Percentiles rank a stretch among this genome's conserved stretches.
Conservation (phyloP, 2,888 invertebrate genomes). For the Microplitis manilae region DNA sequence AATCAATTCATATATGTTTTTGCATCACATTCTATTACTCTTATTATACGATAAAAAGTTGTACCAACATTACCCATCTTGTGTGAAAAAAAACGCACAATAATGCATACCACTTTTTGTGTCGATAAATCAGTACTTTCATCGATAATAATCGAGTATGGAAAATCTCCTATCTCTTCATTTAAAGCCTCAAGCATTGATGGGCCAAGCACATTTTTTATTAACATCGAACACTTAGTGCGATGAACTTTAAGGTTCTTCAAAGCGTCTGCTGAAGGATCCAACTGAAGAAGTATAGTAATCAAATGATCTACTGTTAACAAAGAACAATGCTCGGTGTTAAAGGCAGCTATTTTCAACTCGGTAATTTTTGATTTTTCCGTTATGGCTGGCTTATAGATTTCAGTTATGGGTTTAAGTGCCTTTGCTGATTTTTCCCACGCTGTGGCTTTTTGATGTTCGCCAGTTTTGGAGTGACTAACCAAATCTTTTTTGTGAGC, state of each 20-base stretch:
- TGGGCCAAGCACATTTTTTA: conserved; percentile 60
- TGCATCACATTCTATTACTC: conserved; percentile 45
- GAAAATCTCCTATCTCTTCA: conserved; percentile 56
- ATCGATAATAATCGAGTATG: conserved; percentile 59
- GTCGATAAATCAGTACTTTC: conserved; percentile 55
- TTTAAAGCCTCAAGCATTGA: conserved; percentile 56
- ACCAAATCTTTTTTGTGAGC: conserved; percentile 57
- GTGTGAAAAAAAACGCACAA: conserved; percentile 46
- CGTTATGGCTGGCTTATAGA: conserved; percentile 32
- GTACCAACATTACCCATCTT: conserved; percentile 42
- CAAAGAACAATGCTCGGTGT: conserved; percentile 53
- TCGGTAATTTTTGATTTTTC: conserved; percentile 49
- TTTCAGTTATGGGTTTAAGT: conserved; percentile 30
- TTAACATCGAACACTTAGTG: conserved; percentile 57
- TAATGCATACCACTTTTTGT: conserved; percentile 47
- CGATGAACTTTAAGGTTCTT: conserved; percentile 53
- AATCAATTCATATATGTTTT: conserved; percentile 36
- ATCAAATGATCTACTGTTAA: conserved; percentile 50
- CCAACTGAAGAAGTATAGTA: conserved; percentile 48
- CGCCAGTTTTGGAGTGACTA: conserved; percentile 53
- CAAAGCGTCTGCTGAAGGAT: conserved; percentile 50
- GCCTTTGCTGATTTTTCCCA: conserved; percentile 46
- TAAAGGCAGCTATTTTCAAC: conserved; percentile 55
- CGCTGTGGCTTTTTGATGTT: conserved; percentile 51
- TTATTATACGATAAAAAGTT: conserved; percentile 49